A percentile compares a stretch with the other conserved stretches of the same genome.
Conservation (phyloP, 2,797 vertebrate species). For the Oreortyx pictus region DNA sequence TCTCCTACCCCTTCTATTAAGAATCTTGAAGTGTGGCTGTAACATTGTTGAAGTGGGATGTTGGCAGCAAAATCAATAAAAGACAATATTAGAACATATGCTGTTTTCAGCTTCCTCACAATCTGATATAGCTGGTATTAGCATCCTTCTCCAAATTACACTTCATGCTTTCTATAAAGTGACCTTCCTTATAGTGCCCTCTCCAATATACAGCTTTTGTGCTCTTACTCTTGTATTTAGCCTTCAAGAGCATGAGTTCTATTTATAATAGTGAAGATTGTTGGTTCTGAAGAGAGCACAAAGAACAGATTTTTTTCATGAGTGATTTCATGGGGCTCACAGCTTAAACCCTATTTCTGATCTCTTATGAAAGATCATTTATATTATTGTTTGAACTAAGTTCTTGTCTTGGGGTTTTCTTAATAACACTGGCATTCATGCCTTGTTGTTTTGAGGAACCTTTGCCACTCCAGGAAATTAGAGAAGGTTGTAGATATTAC, state of each 20-base stretch:
- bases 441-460: neutral
- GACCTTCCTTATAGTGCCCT: conserved; percentile 48
- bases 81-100: conserved; percentile 71
- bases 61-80: conserved; percentile 75
- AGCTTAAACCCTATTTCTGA: neutral
- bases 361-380: neutral
- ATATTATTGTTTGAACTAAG: conserved; percentile 2
- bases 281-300: neutral
- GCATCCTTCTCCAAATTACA: conserved; percentile 56
- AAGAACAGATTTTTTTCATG: neutral
- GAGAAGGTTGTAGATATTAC: neutral
- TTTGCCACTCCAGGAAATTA: neutral
- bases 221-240: conserved; percentile 12
- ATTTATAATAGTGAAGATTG: neutral
- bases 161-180: conserved; percentile 44
- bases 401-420: neutral
- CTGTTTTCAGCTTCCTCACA: conserved; percentile 61
- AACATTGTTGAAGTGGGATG: conserved; percentile 71
- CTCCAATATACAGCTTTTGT: conserved; percentile 37
- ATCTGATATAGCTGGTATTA: conserved; percentile 60
- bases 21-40: conserved; percentile 65
- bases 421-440: neutral
- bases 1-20: conserved; percentile 65
- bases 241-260: conserved; percentile 31
- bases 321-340: neutral